A percentile compares a stretch with the other conserved stretches of the same genome.
Conservation (phyloP, 2,888 invertebrate species). For the Notodonta ziczac region DNA sequence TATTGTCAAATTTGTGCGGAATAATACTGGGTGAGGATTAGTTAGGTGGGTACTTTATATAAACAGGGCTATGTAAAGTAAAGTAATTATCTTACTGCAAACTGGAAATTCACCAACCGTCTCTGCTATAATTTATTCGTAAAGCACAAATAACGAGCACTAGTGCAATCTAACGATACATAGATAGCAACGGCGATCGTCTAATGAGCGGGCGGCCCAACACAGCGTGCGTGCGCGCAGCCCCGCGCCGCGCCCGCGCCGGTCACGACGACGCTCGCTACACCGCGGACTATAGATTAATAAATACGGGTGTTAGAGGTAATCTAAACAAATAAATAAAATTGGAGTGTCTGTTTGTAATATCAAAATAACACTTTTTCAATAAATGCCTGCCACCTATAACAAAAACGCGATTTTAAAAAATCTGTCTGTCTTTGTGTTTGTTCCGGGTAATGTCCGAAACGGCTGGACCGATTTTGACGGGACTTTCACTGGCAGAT, state of each 20-base stretch:
- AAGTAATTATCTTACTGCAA: background rate
- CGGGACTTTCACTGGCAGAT: too few species aligned
- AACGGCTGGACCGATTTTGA: too few species aligned
- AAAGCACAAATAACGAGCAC: conserved; percentile 1
- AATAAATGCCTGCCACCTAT: too few species aligned
- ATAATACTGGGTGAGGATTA: too few species aligned
- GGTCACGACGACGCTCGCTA: conserved; percentile 38
- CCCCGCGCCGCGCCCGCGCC: conserved; percentile 11
- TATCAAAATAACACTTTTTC: too few species aligned
- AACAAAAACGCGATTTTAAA: too few species aligned
- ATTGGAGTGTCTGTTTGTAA: too few species aligned
- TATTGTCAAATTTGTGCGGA: too few species aligned
- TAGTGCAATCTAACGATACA: conserved; percentile 1
- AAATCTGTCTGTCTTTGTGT: too few species aligned
- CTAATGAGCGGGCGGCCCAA: conserved; percentile 13
- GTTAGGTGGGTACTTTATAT: background rate
- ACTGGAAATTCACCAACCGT: background rate
- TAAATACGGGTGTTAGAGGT: background rate
- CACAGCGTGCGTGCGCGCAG: conserved; percentile 16
- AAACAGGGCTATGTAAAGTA: background rate
- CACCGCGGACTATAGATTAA: background rate
- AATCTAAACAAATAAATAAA: too few species aligned
- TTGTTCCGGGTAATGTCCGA: too few species aligned
- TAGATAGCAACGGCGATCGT: conserved; percentile 4
- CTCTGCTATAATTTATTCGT: conserved; percentile 2